Evolutionary conservation across 2,113 vertebrate species (phyloP).

Genomic region (Verasper variegatus): DNA sequence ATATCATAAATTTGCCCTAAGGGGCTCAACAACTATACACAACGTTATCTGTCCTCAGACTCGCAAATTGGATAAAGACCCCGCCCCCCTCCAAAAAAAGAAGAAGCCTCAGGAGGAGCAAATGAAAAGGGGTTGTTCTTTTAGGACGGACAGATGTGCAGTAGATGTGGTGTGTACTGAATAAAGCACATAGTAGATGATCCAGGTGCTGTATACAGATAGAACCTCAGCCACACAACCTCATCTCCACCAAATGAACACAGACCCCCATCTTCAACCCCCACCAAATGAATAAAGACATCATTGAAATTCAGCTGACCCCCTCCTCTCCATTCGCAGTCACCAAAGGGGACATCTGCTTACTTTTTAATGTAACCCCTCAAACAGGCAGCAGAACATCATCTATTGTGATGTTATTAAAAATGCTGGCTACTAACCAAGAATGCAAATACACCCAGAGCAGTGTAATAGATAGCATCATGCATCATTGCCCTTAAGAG

Average conservation of each 20-base stretch:
- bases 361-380: conserved; percentile 33
- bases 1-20: too few species aligned
- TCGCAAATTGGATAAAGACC: neutral
- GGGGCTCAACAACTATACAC: neutral
- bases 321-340: neutral
- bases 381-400: conserved; percentile 57
- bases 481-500: conserved; percentile 61
- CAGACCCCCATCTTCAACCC: neutral
- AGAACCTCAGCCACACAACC: neutral
- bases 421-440: conserved; percentile 52
- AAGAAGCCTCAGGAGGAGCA: neutral
- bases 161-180: neutral
- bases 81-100: neutral
- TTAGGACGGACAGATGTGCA: neutral
- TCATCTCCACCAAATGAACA: neutral
- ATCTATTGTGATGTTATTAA: conserved; percentile 76
- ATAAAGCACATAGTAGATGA: neutral
- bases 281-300: neutral
- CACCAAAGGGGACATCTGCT: conserved; percentile 33
- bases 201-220: neutral
- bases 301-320: conserved; percentile 28
- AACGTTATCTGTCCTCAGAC: neutral
- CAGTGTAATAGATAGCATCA: conserved; percentile 78
- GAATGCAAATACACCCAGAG: conserved; percentile 74
- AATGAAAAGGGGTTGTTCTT: neutral